Evolutionary conservation across 2,113 vertebrate species (phyloP).

Genomic region (Calonectris borealis): DNA sequence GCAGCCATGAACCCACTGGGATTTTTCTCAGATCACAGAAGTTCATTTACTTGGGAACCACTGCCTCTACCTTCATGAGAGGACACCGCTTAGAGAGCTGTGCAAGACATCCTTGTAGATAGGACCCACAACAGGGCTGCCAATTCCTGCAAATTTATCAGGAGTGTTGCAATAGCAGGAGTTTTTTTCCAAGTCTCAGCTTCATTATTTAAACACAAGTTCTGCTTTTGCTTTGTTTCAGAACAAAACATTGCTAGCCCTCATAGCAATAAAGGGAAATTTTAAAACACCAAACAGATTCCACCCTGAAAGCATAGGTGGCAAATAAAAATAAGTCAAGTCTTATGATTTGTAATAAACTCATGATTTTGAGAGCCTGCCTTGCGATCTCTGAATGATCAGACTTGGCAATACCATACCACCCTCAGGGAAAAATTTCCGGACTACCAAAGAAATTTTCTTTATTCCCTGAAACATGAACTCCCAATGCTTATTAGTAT

Average conservation of each 20-base stretch:
- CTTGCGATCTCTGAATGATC: not conserved
- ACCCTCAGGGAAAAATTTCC: too few relatives aligned
- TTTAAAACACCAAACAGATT: not conserved
- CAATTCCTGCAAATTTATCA: not conserved
- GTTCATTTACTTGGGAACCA: not conserved
- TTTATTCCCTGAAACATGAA: too few relatives aligned
- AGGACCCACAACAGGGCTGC: not conserved
- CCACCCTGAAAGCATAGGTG: not conserved
- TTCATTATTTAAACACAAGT: not conserved
- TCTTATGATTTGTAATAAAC: not conserved
- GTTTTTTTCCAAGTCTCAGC: not conserved
- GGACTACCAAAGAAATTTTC: too few relatives aligned
- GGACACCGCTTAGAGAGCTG: not conserved
- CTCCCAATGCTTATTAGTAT: too few relatives aligned
- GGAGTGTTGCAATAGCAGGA: not conserved
- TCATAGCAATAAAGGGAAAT: not conserved
- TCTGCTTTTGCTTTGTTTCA: not conserved
- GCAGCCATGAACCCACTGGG: not conserved
- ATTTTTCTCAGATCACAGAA: not conserved
- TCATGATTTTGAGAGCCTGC: not conserved
- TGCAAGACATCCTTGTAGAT: not conserved
- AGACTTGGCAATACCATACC: not conserved
- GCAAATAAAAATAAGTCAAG: not conserved
- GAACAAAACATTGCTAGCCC: not conserved
- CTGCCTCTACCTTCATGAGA: not conserved